phyloP scores from a whole-genome alignment of 2,113 vertebrate species.

The Acrocephalus arundinaceus region DNA sequence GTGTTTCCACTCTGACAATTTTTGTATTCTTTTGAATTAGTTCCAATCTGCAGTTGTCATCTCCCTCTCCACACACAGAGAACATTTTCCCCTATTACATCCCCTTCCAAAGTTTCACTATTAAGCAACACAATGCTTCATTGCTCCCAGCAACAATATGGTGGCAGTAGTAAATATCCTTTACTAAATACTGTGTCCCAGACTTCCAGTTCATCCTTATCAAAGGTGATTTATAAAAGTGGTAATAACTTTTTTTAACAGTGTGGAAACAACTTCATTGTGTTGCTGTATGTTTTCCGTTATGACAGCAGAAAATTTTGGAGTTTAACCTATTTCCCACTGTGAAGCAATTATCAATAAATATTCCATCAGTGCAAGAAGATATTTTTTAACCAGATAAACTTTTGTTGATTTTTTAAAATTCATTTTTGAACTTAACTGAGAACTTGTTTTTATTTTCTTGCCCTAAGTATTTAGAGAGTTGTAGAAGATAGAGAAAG shows the following conservation, averaged over 20 bases:
- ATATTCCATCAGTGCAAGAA: neutral
- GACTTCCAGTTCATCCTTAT: neutral
- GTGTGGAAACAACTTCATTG: neutral
- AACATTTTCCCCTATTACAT: neutral
- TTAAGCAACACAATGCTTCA: neutral
- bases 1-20: neutral
- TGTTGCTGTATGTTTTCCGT: neutral
- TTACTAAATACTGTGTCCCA: neutral
- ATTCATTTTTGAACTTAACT: neutral
- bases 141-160: neutral
- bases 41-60: neutral
- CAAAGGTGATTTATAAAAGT: neutral
- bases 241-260: neutral
- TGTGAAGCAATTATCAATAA: conserved; percentile 1
- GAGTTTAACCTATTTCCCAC: neutral
- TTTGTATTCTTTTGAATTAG: conserved; percentile 3
- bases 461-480: neutral
- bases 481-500: neutral
- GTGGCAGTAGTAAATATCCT: neutral
- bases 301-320: neutral
- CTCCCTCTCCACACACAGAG: neutral
- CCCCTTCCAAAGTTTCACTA: neutral
- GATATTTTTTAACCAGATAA: conserved; percentile 2
- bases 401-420: neutral
- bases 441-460: neutral